phyloP scores from a whole-genome alignment of 2,113 vertebrate species.

The Gambusia affinis region DNA sequence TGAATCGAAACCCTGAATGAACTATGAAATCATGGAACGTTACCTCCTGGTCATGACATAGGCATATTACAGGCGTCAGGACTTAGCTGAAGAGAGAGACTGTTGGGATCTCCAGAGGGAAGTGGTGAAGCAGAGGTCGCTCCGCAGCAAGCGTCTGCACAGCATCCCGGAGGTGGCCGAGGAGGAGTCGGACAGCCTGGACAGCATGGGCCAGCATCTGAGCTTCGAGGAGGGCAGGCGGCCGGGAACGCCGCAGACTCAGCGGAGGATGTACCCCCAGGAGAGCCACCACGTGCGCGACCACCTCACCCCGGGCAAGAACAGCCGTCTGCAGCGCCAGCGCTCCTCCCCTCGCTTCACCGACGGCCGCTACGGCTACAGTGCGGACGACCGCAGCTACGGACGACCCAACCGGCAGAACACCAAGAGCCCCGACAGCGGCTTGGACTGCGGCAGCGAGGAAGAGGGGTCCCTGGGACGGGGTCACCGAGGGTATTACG shows the following conservation, averaged over 20 bases:
- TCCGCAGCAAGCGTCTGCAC: slow-evolving; percentile 90
- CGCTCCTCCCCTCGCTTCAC: slow-evolving; percentile 77
- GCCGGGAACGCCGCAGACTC: slow-evolving; percentile 65
- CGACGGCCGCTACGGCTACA: slow-evolving; percentile 71
- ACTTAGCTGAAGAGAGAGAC: slow-evolving; percentile 80
- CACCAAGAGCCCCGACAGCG: slow-evolving; percentile 93
- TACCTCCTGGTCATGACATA: slow-evolving; percentile 73
- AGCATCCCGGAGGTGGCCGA: slow-evolving; percentile 97
- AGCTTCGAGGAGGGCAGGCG: slow-evolving; percentile 68
- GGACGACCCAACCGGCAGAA: slow-evolving; percentile 74
- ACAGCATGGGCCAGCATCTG: slow-evolving; percentile 74
- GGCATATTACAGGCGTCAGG: slow-evolving; percentile 85
- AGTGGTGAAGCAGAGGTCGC: slow-evolving; percentile 85
- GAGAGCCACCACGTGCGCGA: slow-evolving; percentile 62
- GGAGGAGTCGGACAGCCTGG: slow-evolving; percentile 84
- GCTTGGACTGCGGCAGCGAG: slow-evolving; percentile 96
- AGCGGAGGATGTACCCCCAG: slow-evolving; percentile 69
- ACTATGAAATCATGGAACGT: slow-evolving; percentile 58
- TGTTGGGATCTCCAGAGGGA: slow-evolving; percentile 87
- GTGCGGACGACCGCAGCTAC: slow-evolving; percentile 72
- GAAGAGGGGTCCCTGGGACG: slow-evolving; percentile 86
- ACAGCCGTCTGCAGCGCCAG: slow-evolving; percentile 71
- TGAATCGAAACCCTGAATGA: slow-evolving; percentile 61
- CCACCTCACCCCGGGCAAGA: slow-evolving; percentile 64
- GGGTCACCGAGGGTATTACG: slow-evolving; percentile 67